phyloP scores from a whole-genome alignment of 2,797 vertebrate species.

The Poeciliopsis gracilis region DNA sequence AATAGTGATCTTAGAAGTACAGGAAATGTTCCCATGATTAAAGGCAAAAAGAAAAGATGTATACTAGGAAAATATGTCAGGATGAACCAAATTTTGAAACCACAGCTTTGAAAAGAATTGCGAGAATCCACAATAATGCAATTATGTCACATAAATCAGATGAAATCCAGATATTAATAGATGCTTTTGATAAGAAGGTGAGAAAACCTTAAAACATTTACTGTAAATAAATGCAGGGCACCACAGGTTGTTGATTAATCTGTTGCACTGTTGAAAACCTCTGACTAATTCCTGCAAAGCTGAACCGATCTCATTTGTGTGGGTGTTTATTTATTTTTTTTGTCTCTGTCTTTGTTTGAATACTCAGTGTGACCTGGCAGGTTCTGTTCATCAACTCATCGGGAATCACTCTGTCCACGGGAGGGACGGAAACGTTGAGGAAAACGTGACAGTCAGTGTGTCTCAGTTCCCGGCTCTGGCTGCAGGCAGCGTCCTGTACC shows the following conservation, averaged over 20 bases:
- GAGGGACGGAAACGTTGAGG: neutral
- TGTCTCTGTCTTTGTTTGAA: slow-evolving; percentile 23
- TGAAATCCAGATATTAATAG: neutral
- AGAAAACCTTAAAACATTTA: neutral
- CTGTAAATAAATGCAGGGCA: neutral
- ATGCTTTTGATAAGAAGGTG: neutral
- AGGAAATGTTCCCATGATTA: neutral
- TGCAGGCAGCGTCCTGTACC: slow-evolving; percentile 70
- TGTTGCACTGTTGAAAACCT: neutral
- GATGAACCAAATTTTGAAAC: neutral
- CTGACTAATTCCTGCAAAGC: neutral
- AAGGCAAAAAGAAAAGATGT: neutral
- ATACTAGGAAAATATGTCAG: neutral
- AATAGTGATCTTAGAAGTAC: neutral
- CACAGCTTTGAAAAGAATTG: neutral
- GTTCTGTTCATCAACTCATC: slow-evolving; percentile 71
- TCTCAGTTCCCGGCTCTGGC: slow-evolving; percentile 69
- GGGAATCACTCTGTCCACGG: slow-evolving; percentile 34
- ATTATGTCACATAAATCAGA: neutral
- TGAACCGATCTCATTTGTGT: neutral
- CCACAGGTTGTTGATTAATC: neutral
- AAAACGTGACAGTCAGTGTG: slow-evolving; percentile 22
- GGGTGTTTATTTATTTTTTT: neutral
- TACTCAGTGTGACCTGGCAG: slow-evolving; percentile 67
- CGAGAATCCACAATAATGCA: neutral